These are phyloP conservation scores for Lagria hirta DNA, from an alignment of 2,888 invertebrate species.

Conservation along the genomic window DNA sequence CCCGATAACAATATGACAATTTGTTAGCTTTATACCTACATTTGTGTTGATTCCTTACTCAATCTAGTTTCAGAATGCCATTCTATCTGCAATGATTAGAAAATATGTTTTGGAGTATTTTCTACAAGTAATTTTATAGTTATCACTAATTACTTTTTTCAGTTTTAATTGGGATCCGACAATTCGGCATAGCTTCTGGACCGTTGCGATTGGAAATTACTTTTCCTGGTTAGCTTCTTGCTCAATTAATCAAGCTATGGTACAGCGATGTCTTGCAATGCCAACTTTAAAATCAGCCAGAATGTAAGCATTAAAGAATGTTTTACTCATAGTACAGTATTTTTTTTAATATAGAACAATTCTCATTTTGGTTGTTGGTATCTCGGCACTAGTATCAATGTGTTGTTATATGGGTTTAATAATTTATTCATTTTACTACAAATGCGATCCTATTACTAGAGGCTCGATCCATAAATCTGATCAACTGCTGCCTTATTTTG, in stretches of 20 bases:
- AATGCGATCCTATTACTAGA: constrained; percentile 82
- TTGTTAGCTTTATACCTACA: no score
- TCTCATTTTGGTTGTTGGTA: constrained; percentile 75
- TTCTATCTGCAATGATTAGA: no score
- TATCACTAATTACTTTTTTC: no score
- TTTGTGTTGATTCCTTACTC: no score
- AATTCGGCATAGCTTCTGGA: constrained; percentile 80
- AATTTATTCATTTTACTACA: constrained; percentile 80
- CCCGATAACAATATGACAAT: no score
- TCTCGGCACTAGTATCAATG: constrained; percentile 71
- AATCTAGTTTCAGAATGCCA: no score
- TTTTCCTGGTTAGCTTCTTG: constrained; percentile 80
- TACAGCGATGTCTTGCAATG: constrained; percentile 79
- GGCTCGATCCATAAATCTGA: constrained; percentile 70
- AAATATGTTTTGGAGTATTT: no score
- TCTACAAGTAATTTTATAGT: no score
- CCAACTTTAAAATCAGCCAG: constrained; percentile 71
- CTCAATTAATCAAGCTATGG: constrained; percentile 85
- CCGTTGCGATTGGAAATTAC: constrained; percentile 73
- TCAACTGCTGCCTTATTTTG: constrained; percentile 77
- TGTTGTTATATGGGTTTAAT: constrained; percentile 85
- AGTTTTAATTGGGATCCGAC: constrained; percentile 77
- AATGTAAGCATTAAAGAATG: constrained; percentile 58
- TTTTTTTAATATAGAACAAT: constrained; percentile 64
- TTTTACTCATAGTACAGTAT: neutral